A percentile compares a stretch with the other conserved stretches of the same genome.
Evolutionary conservation across 2,113 vertebrate genomes (phyloP).

Genomic region (Cynoglossus semilaevis): DNA sequence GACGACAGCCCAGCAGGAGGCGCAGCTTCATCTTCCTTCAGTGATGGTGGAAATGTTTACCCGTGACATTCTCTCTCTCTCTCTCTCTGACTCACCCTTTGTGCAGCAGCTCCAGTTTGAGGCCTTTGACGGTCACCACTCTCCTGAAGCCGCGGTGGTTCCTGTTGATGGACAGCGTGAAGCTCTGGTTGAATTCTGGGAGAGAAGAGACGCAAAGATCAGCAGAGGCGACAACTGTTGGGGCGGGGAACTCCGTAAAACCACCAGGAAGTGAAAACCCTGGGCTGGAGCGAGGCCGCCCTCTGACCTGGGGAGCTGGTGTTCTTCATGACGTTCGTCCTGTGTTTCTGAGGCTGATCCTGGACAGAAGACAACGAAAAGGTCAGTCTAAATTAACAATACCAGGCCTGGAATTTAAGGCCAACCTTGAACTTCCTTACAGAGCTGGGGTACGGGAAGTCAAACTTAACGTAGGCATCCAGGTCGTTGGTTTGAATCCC

Average conservation of each 20-base stretch:
- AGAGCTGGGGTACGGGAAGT: conserved; percentile 91
- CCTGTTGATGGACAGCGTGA: conserved; percentile 91
- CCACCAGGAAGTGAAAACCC: background rate
- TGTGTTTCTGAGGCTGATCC: conserved; percentile 94
- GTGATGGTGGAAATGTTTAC: too few relatives aligned
- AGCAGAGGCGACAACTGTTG: background rate
- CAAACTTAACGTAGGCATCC: conserved; percentile 90
- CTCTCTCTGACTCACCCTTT: conserved; percentile 83
- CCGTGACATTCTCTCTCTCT: background rate
- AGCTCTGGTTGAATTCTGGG: conserved; percentile 91
- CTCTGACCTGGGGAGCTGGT: conserved; percentile 89
- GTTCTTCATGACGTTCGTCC: conserved; percentile 91
- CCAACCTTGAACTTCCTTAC: conserved; percentile 69
- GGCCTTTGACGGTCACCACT: conserved; percentile 86
- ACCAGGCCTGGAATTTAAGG: background rate
- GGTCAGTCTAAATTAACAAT: too few relatives aligned
- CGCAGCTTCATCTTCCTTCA: too few relatives aligned
- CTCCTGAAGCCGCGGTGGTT: conserved; percentile 91
- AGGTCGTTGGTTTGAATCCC: conserved; percentile 88
- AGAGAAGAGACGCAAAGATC: background rate
- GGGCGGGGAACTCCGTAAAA: background rate
- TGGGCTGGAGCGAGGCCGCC: background rate
- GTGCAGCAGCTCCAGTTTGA: conserved; percentile 95
- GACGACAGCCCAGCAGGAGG: too few relatives aligned
- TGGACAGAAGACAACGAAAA: conserved; percentile 44